Base-by-base conservation (phyloP, 2,888 invertebrate genomes). In the Acleris holmiana region DNA sequence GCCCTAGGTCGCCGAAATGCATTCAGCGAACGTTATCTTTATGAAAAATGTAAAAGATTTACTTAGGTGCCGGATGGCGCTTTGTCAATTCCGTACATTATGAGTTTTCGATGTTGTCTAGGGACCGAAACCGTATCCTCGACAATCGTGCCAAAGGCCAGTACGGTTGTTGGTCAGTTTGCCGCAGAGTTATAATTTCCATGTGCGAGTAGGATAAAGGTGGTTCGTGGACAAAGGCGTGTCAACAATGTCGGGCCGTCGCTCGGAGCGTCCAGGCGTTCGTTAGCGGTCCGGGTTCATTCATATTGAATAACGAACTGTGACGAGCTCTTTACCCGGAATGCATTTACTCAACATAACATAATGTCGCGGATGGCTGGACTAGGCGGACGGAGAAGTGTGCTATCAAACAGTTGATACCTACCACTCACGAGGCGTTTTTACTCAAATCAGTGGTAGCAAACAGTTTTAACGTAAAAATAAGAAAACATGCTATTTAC, bases 251-350 rank as follows among this genome's bases (percentile, higher is more conserved):
- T 13, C 53, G 3, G 46, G n/a, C 18, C 21, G 25, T 19, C 48
- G 35, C 48, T 17, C 17, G 17, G 35, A 49, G 21, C 23, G 50
- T 19, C 46, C 44, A 19, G 44, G 21, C 69, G 74, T 77, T 80
- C 76, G 76, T 77, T 78, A 76, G 68, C 68, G 66, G 68, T 71
- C 70, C 73, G 69, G 73, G 69, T 75, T 74, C 73, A 76, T 77
- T 78, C 74, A 75, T 79, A 80, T 79, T 79, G 78, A 78, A 83
- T 82, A 82, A 80, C 79, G 72, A 76, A 78, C 77, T 61, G 67
- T 49, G 69, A 69, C 68, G 17, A 15, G 18, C 54, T 47, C 17
- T 35, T 55, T 55, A 44, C 15, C 10, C 7, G 15, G 41, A 62
- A 62, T 57, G 50, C 50, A 51, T n/a, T 44, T 25, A n/a, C 4